phyloP scores from a whole-genome alignment of 2,888 invertebrate species.

The Drosophila koepferae region DNA sequence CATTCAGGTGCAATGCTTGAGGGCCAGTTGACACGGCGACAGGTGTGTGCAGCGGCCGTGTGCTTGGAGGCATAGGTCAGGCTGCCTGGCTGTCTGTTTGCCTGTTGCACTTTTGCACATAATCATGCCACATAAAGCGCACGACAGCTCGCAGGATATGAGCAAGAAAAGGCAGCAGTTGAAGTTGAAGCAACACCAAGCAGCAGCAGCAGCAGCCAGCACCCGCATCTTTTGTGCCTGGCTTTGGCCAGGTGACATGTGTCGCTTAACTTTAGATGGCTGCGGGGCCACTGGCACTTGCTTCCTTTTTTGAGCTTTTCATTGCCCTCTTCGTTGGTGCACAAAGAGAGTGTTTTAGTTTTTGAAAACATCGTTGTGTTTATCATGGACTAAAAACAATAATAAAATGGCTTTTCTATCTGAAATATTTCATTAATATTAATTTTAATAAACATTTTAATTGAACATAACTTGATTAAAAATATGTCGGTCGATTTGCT shows the following conservation, averaged over 20 bases:
- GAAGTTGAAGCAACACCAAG: not conserved
- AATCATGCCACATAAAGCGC: constrained; percentile 80
- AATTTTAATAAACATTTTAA: not conserved
- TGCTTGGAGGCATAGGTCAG: not conserved
- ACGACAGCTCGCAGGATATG: constrained; percentile 70
- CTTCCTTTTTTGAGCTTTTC: constrained; percentile 43
- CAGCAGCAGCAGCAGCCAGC: constrained; percentile 2
- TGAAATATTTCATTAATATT: not conserved
- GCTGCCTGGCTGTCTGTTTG: constrained; percentile 21
- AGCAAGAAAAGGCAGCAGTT: constrained; percentile 27
- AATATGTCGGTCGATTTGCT: no score
- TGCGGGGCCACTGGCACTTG: constrained; percentile 46
- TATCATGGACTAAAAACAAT: not conserved
- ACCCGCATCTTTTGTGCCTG: constrained; percentile 29
- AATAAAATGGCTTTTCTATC: not conserved
- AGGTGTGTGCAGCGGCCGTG: constrained; percentile 21
- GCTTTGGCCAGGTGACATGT: constrained; percentile 70
- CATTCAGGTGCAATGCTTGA: constrained; percentile 34
- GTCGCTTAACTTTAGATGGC: constrained; percentile 78
- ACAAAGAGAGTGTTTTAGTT: not conserved
- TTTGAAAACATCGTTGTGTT: not conserved
- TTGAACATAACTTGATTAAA: no score
- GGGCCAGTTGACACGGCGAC: constrained; percentile 53
- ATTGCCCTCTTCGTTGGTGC: not conserved
- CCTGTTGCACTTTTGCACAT: constrained; percentile 80